Evolutionary conservation across 2,113 vertebrate genomes (phyloP).

Genomic region (Callorhinus ursinus): DNA sequence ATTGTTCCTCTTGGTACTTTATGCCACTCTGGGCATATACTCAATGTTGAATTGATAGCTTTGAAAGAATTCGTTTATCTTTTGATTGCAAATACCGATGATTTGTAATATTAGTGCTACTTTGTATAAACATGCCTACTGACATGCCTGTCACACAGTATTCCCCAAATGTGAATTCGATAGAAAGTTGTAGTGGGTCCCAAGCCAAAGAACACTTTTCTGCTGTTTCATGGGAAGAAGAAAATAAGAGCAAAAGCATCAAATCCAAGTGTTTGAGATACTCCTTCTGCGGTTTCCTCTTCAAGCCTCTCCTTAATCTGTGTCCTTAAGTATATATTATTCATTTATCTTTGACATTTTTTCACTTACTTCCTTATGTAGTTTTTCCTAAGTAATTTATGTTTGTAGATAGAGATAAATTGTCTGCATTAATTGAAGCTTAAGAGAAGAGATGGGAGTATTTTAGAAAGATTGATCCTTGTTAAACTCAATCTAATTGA

Average conservation of each 20-base stretch:
- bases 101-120: background rate
- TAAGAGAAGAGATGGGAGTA: conserved; percentile 33
- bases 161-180: background rate
- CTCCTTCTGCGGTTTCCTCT: background rate
- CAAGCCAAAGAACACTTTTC: background rate
- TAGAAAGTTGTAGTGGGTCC: background rate
- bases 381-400: conserved; percentile 60
- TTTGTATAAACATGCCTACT: background rate
- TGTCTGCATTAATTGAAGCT: conserved; percentile 36
- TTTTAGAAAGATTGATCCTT: conserved; percentile 55
- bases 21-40: background rate
- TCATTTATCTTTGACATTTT: conserved; percentile 31
- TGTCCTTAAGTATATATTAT: conserved; percentile 20
- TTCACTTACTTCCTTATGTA: background rate
- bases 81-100: conserved; percentile 14
- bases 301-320: background rate
- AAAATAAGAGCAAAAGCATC: conserved; percentile 3
- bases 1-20: background rate
- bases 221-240: background rate
- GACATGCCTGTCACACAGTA: background rate
- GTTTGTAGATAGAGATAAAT: conserved; percentile 51
- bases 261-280: background rate
- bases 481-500: conserved; percentile 43
- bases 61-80: background rate
- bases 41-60: background rate